Percentiles rank a stretch among this genome's conserved stretches.
These are phyloP conservation scores for Camponotus vicinus DNA, from an alignment of 1,140 invertebrate species.

Conservation along the genomic window DNA sequence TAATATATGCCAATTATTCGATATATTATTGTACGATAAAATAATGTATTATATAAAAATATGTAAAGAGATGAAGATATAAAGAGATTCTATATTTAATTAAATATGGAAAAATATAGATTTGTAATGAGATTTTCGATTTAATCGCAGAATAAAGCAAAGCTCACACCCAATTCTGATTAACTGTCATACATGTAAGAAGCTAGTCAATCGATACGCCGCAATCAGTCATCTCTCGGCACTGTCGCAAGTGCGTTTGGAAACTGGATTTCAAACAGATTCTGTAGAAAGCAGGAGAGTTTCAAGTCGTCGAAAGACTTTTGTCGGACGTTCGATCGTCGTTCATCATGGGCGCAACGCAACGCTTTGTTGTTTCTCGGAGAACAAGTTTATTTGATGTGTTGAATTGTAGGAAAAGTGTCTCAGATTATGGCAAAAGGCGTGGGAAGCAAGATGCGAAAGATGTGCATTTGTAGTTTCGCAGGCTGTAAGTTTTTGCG, in stretches of 20 bases:
- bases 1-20: background rate
- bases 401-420: background rate
- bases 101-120: background rate
- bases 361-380: slow-evolving; percentile 17
- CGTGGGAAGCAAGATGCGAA: slow-evolving; percentile 9
- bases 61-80: background rate
- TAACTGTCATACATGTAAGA: slow-evolving; percentile 68
- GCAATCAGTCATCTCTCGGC: slow-evolving; percentile 44
- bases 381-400: background rate
- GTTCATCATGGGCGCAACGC: slow-evolving; percentile 26
- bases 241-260: slow-evolving; percentile 62
- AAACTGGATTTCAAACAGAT: slow-evolving; percentile 17
- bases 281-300: slow-evolving; percentile 27
- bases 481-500: slow-evolving; percentile 19
- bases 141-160: background rate
- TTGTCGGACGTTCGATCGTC: background rate
- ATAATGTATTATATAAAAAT: background rate
- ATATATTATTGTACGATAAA: background rate
- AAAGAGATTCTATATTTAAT: background rate
- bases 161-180: slow-evolving; percentile 56
- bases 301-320: slow-evolving; percentile 13
- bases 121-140: background rate
- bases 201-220: slow-evolving; percentile 34
- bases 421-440: background rate
- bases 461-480: slow-evolving; percentile 31